Evolutionary conservation across 2,888 invertebrate species (phyloP).

Genomic region (Diabrotica balteata): DNA sequence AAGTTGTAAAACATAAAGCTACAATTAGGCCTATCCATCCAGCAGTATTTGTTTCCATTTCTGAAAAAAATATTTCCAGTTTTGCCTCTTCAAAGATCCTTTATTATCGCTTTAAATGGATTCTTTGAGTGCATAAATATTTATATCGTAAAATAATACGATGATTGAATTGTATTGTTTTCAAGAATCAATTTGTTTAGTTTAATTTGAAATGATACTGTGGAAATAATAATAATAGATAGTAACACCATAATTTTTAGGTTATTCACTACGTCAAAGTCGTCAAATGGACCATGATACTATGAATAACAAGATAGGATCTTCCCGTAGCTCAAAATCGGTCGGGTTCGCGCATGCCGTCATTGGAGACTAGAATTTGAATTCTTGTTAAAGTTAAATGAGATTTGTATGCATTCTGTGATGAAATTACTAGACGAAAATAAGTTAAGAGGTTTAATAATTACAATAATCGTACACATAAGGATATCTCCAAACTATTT

Average conservation of each 20-base stretch:
- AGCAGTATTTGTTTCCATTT: conserved; percentile 49
- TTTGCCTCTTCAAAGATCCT: conserved; percentile 8
- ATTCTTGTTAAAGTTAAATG: too few relatives aligned
- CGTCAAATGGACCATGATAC: too few relatives aligned
- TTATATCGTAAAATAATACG: conserved; percentile 13
- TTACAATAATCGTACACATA: too few relatives aligned
- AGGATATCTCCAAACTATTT: too few relatives aligned
- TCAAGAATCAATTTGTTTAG: conserved; percentile 2
- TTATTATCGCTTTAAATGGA: conserved; percentile 9
- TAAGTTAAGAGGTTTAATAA: too few relatives aligned
- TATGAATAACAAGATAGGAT: too few relatives aligned
- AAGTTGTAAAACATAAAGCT: conserved; percentile 57
- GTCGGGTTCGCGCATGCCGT: too few relatives aligned
- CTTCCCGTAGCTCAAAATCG: too few relatives aligned
- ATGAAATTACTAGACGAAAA: too few relatives aligned
- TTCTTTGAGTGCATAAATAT: conserved; percentile 8
- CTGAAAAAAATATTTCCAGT: conserved; percentile 7
- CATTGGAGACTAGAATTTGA: too few relatives aligned
- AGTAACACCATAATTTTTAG: conserved; percentile 15
- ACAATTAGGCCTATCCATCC: conserved; percentile 59
- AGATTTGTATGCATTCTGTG: too few relatives aligned
- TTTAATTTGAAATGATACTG: conserved; percentile 11
- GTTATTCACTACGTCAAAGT: conserved; percentile 18
- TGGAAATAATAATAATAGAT: too few relatives aligned
- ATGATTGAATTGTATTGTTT: conserved; percentile 17